These are phyloP conservation scores for Peucedramus taeniatus DNA, from an alignment of 2,113 vertebrate species.

Conservation along the genomic window DNA sequence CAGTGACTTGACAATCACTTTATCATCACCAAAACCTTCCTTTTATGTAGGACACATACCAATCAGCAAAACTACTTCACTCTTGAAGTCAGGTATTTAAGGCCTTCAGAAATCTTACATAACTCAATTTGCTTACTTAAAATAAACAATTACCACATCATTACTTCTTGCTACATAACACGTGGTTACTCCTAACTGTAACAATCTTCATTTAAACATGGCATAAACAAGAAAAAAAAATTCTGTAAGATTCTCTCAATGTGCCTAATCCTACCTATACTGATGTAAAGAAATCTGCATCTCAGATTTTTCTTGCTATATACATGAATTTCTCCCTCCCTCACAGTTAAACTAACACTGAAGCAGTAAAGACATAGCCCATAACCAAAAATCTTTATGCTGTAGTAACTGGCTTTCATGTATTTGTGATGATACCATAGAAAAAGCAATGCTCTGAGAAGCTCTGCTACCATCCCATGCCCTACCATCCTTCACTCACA, in stretches of 20 bases:
- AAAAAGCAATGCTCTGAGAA: background rate
- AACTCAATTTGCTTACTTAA: background rate
- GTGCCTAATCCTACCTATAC: background rate
- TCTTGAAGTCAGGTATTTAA: background rate
- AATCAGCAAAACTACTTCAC: background rate
- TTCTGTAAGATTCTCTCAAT: background rate
- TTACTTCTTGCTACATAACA: background rate
- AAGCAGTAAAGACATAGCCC: background rate
- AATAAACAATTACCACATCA: background rate
- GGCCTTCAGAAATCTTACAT: background rate
- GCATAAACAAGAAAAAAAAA: background rate
- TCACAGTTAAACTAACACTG: background rate
- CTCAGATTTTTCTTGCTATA: background rate
- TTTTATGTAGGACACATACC: background rate
- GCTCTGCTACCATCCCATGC: background rate
- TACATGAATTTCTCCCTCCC: background rate
- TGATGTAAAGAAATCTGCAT: background rate
- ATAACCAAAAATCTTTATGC: background rate
- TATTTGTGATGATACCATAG: background rate
- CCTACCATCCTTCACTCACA: background rate
- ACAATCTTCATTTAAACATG: background rate
- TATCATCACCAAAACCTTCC: background rate
- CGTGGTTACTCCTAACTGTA: rapidly evolving
- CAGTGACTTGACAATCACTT: background rate
- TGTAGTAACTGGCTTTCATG: background rate